A percentile compares a stretch with the other conserved stretches of the same genome.
These are phyloP conservation scores for Orthosia gothica DNA, from an alignment of 2,888 invertebrate species.

Conservation along the genomic window DNA sequence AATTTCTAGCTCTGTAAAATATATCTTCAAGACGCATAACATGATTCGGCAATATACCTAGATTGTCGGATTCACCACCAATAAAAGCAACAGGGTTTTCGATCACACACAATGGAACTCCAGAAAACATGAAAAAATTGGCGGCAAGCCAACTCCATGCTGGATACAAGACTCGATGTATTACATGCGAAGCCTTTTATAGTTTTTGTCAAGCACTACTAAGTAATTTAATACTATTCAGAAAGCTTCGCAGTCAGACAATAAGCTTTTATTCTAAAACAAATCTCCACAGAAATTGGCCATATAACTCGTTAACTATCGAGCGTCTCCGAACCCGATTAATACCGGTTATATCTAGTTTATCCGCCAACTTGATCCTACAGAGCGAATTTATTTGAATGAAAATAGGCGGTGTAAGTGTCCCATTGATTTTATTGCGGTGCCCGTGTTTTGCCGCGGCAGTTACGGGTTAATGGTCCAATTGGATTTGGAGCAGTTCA, in stretches of 20 bases:
- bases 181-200: slow-evolving; percentile 81
- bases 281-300: slow-evolving; percentile 76
- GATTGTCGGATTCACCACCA: slow-evolving; percentile 44
- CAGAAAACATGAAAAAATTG: slow-evolving; percentile 82
- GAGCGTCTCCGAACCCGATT: slow-evolving; percentile 68
- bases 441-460: slow-evolving; percentile 78
- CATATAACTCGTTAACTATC: slow-evolving; percentile 73
- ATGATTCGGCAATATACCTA: slow-evolving; percentile 49
- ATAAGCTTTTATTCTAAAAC: slow-evolving; percentile 79
- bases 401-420: slow-evolving; percentile 78
- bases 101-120: slow-evolving; percentile 67
- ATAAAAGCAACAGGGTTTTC: slow-evolving; percentile 74
- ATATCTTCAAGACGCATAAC: slow-evolving; percentile 40
- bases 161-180: slow-evolving; percentile 78
- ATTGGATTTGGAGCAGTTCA: slow-evolving; percentile 79
- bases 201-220: slow-evolving; percentile 78
- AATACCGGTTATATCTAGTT: slow-evolving; percentile 73
- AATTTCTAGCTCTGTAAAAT: slow-evolving; percentile 38
- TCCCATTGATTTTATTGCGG: slow-evolving; percentile 84
- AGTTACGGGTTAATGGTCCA: slow-evolving; percentile 81
- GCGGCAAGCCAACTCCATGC: slow-evolving; percentile 78
- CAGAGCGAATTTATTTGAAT: slow-evolving; percentile 77
- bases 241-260: slow-evolving; percentile 71
- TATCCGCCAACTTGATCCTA: slow-evolving; percentile 71
- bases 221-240: slow-evolving; percentile 80